These are phyloP conservation scores for Vesta saturnalis DNA, from an alignment of 2,888 invertebrate genomes.

Conservation along the genomic window DNA sequence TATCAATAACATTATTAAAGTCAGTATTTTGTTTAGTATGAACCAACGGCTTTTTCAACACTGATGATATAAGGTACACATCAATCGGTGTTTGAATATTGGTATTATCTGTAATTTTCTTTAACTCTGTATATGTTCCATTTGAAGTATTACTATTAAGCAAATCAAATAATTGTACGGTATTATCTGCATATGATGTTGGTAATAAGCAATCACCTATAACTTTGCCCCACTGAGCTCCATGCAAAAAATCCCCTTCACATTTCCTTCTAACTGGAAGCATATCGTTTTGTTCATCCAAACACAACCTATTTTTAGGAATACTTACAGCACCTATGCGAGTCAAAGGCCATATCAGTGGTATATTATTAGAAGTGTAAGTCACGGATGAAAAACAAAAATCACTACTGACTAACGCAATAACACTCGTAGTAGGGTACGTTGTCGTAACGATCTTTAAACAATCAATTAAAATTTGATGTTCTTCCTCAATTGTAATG, in stretches of 20 bases:
- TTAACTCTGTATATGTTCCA: constrained; percentile 15
- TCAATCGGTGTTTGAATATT: constrained; percentile 11
- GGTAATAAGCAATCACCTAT: constrained; percentile 17
- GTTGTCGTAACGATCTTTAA: background rate
- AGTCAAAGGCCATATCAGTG: constrained; percentile 61
- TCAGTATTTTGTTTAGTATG: constrained; percentile 41
- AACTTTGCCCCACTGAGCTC: constrained; percentile 64
- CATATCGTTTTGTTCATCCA: constrained; percentile 67
- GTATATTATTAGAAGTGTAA: constrained; percentile 14
- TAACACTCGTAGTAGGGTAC: background rate
- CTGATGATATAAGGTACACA: constrained; percentile 18
- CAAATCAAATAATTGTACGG: constrained; percentile 19
- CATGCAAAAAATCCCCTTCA: constrained; percentile 65
- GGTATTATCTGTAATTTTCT: constrained; percentile 12
- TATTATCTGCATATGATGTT: constrained; percentile 15
- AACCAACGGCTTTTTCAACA: background rate
- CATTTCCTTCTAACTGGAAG: constrained; percentile 68
- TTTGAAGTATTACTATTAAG: constrained; percentile 14
- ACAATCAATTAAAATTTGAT: background rate
- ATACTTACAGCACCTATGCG: constrained; percentile 64
- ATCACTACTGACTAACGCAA: constrained; percentile 19
- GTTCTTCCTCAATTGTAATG: background rate
- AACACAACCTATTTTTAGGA: constrained; percentile 58
- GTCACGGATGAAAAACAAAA: constrained; percentile 28
- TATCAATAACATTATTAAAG: constrained; percentile 63